A percentile compares a stretch with the other conserved stretches of the same genome.
Evolutionary conservation across 53 echinoderm and acorn worm genomes (phyloP).

Genomic region (Mesocentrotus franciscanus): DNA sequence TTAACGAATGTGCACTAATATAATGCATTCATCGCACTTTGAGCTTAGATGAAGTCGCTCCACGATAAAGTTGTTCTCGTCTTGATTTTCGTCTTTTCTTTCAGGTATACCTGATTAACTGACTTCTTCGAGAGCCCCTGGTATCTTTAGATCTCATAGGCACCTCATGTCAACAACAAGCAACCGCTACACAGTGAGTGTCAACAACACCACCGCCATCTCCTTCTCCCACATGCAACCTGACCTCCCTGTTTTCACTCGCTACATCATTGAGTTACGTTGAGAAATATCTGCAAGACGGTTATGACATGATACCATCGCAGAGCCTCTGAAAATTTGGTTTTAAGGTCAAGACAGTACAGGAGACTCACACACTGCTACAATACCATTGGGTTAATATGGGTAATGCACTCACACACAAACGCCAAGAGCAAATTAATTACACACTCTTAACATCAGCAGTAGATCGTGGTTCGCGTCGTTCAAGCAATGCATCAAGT

Average conservation of each 20-base stretch:
- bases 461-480: constrained; percentile 22
- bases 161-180: background rate
- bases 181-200: background rate
- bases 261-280: background rate
- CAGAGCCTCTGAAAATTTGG: background rate
- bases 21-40: background rate
- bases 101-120: background rate
- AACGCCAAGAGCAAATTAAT: constrained; percentile 52
- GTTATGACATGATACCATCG: background rate
- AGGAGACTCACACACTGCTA: background rate
- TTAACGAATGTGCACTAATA: background rate
- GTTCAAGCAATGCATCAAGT: constrained; percentile 5
- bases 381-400: background rate
- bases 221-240: background rate
- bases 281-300: background rate
- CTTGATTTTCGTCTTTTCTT: background rate
- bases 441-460: constrained; percentile 61
- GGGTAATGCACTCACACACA: constrained; percentile 26
- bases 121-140: background rate
- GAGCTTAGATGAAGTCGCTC: background rate
- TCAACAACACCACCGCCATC: background rate
- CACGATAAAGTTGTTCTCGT: background rate
- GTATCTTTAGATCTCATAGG: background rate
- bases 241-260: background rate
- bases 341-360: constrained; percentile 34